Evolutionary conservation across 2,113 vertebrate species (phyloP).

Genomic region (Pungitius pungitius): DNA sequence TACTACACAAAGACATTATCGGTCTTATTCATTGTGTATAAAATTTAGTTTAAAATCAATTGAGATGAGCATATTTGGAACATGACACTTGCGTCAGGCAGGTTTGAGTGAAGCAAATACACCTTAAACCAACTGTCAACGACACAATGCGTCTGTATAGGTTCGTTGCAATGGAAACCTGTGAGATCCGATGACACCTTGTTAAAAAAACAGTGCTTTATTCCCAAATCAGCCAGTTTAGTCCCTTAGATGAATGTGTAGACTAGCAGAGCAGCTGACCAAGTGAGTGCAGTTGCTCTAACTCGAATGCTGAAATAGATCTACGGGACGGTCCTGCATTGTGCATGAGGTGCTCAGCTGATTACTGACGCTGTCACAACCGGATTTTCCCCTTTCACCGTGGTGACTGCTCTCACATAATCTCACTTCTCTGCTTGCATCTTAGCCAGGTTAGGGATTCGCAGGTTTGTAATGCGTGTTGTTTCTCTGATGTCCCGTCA

Average conservation of each 20-base stretch:
- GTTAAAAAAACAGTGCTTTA: constrained; percentile 18
- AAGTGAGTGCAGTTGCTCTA: constrained; percentile 20
- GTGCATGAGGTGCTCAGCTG: constrained; percentile 54
- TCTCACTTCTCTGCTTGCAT: constrained; percentile 26
- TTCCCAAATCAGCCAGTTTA: neutral
- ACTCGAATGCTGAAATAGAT: constrained; percentile 29
- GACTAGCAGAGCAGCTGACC: constrained; percentile 6
- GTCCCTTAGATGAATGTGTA: neutral
- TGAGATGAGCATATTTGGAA: neutral
- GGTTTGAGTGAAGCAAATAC: neutral
- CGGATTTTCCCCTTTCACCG: constrained; percentile 19
- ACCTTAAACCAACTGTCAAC: neutral
- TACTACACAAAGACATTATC: neutral
- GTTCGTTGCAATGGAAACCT: constrained; percentile 28
- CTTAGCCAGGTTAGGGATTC: constrained; percentile 19
- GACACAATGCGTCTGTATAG: neutral
- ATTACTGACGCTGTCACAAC: constrained; percentile 12
- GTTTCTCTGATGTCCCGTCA: constrained; percentile 36
- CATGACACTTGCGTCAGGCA: neutral
- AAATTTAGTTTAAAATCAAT: neutral
- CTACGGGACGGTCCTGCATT: constrained; percentile 10
- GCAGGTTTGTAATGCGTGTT: constrained; percentile 43
- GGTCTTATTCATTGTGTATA: neutral
- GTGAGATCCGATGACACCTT: constrained; percentile 37
- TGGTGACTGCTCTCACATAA: constrained; percentile 19